phyloP scores from a whole-genome alignment of 2,888 invertebrate genomes.

The Himalopsyche kuldschensis region DNA sequence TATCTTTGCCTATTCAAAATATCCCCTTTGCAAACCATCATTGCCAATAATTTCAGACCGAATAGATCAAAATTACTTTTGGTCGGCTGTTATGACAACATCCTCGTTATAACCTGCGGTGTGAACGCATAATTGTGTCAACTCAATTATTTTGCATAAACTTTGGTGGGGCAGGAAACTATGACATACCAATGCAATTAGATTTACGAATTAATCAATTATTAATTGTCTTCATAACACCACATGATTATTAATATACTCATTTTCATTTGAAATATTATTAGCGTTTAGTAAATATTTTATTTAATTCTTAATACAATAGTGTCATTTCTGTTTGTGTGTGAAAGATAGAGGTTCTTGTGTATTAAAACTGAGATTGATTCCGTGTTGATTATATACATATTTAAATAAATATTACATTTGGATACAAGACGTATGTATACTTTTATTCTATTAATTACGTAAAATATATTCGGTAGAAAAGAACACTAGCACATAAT shows the following conservation, averaged over 20 bases:
- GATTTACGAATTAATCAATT: no score
- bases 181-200: no score
- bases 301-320: no score
- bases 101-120: constrained; percentile 9
- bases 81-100: constrained; percentile 11
- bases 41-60: neutral
- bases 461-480: no score
- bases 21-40: neutral
- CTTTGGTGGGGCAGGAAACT: no score
- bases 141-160: neutral
- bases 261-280: no score
- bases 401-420: neutral
- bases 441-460: neutral
- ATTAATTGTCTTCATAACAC: no score
- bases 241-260: no score
- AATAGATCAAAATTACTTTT: neutral
- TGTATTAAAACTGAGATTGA: neutral
- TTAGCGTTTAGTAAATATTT: no score
- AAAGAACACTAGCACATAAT: no score
- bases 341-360: neutral
- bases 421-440: neutral
- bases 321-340: neutral
- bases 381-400: neutral
- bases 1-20: neutral
- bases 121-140: constrained; percentile 8